Conservation (phyloP, 64 coral and sea anemone species). For the Stylophora pistillata region DNA sequence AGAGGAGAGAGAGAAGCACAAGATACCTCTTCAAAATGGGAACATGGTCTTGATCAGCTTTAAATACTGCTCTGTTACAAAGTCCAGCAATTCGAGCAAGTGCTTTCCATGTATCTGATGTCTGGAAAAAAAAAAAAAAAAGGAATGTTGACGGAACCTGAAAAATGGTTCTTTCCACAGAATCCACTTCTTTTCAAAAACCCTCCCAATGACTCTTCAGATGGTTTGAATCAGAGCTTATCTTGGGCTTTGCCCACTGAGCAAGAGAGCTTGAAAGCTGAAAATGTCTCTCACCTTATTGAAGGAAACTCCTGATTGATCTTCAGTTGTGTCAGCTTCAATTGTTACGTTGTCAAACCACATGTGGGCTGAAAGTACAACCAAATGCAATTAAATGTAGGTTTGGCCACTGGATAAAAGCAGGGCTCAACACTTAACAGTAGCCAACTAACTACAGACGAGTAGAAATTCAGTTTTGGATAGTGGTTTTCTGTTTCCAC, state of each 20-base stretch:
- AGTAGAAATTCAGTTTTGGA: too few species aligned
- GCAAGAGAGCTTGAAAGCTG: not conserved
- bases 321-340: conserved; percentile 86
- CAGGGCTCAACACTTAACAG: too few species aligned
- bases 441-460: too few species aligned
- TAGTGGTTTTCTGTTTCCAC: too few species aligned
- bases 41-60: conserved; percentile 85
- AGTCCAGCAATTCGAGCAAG: conserved; percentile 83
- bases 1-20: not conserved
- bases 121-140: conserved; percentile 17
- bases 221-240: too few species aligned
- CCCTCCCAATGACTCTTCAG: too few species aligned
- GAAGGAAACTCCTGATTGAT: conserved; percentile 55
- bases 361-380: conserved; percentile 60
- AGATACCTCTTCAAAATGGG: conserved; percentile 90
- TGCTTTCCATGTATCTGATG: conserved; percentile 72
- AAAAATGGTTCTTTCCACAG: too few species aligned
- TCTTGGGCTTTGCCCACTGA: not conserved
- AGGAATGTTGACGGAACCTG: too few species aligned
- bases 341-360: conserved; percentile 77
- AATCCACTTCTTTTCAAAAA: too few species aligned
- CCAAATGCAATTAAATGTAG: not conserved
- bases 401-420: not conserved
- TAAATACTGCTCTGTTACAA: conserved; percentile 96
- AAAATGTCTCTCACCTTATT: conserved; percentile 32